phyloP scores from a whole-genome alignment of 2,888 invertebrate species.

The Agriopis aurantiaria region DNA sequence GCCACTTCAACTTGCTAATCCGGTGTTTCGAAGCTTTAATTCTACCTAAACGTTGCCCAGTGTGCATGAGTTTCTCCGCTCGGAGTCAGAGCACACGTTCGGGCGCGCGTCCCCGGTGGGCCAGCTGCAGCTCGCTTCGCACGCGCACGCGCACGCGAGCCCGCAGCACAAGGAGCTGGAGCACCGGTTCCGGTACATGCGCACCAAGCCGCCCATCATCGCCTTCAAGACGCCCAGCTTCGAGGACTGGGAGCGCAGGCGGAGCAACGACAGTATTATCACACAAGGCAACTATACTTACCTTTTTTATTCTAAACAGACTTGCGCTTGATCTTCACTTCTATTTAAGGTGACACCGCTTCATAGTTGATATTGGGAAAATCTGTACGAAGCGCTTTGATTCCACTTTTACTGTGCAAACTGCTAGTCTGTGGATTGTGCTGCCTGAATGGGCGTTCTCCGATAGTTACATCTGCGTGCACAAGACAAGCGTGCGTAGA shows the following conservation, averaged over 20 bases:
- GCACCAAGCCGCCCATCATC: slow-evolving; percentile 95
- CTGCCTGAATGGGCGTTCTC: too few relatives aligned
- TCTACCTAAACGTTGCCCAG: slow-evolving; percentile 68
- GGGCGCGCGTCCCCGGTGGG: slow-evolving; percentile 82
- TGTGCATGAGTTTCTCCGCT: slow-evolving; percentile 90
- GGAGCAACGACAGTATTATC: slow-evolving; percentile 85
- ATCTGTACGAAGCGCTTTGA: too few relatives aligned
- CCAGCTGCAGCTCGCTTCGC: slow-evolving; percentile 87
- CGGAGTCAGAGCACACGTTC: slow-evolving; percentile 93
- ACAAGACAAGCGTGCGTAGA: too few relatives aligned
- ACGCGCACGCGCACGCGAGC: slow-evolving; percentile 90
- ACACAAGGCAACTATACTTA: slow-evolving; percentile 74
- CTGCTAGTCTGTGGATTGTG: too few relatives aligned
- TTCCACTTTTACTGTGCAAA: too few relatives aligned
- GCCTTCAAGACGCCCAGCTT: slow-evolving; percentile 94
- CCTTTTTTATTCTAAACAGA: neutral
- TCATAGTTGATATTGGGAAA: too few relatives aligned
- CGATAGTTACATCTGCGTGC: too few relatives aligned
- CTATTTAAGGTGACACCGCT: too few relatives aligned
- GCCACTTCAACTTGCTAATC: too few relatives aligned
- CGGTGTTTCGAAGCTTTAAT: too few relatives aligned
- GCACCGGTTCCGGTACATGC: slow-evolving; percentile 96
- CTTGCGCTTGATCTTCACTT: too few relatives aligned
- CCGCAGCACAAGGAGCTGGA: slow-evolving; percentile 93
- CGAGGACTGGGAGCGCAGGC: slow-evolving; percentile 88